phyloP scores from a whole-genome alignment of 2,113 vertebrate species.

The Percopsis transmontana region DNA sequence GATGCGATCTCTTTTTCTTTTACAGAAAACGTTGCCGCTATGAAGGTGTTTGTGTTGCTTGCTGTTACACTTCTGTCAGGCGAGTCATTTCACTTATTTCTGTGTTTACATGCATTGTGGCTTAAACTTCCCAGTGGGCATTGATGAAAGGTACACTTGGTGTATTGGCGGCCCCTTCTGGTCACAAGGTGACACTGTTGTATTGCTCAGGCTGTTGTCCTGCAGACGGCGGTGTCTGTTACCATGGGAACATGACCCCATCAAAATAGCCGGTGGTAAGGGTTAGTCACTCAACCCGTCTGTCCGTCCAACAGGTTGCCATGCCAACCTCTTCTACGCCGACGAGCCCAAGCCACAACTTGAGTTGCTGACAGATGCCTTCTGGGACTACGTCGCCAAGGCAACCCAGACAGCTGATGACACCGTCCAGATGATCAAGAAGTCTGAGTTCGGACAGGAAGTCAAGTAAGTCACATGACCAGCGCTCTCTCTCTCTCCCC shows the following conservation, averaged over 20 bases:
- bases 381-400: conserved; percentile 79
- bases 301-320: conserved; percentile 64
- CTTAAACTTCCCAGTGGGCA: not conserved
- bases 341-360: conserved; percentile 78
- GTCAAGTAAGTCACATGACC: conserved; percentile 65
- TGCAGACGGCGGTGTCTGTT: no score
- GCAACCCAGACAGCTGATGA: conserved; percentile 77
- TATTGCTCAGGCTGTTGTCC: no score
- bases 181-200: not conserved
- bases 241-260: no score
- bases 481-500: no score
- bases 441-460: conserved; percentile 73
- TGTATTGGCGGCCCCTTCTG: no score
- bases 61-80: conserved; percentile 68
- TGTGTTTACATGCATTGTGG: not conserved
- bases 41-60: conserved; percentile 68
- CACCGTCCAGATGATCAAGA: conserved; percentile 72
- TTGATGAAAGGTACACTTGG: no score
- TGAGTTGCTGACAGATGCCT: conserved; percentile 74
- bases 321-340: conserved; percentile 76
- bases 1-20: conserved; percentile 35
- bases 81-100: conserved; percentile 38
- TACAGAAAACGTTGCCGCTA: conserved; percentile 44
- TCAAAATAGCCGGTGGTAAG: no score
- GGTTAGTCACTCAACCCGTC: not conserved